Evolutionary conservation across 2,888 invertebrate genomes (phyloP).

Genomic region (Agrochola litura): DNA sequence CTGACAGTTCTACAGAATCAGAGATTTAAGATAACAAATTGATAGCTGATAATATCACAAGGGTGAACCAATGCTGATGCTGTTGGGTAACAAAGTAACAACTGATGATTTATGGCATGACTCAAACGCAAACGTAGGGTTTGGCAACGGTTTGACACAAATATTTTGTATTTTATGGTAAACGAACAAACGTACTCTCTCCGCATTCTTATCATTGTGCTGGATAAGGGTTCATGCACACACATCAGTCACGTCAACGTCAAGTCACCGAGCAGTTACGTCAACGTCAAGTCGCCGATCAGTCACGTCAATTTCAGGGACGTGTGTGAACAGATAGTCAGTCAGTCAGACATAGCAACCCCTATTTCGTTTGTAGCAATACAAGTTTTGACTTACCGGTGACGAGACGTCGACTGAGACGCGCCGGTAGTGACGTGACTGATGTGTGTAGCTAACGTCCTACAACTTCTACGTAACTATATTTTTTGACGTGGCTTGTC

Average conservation of each 20-base stretch:
- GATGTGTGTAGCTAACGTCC: too few relatives aligned
- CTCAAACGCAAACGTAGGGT: neutral
- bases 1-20: slow-evolving; percentile 60
- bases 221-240: neutral
- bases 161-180: slow-evolving; percentile 20
- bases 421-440: too few relatives aligned
- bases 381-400: too few relatives aligned
- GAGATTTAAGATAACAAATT: slow-evolving; percentile 55
- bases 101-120: slow-evolving; percentile 42
- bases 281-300: too few relatives aligned
- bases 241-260: too few relatives aligned
- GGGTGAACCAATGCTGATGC: slow-evolving; percentile 49
- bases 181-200: neutral
- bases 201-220: neutral
- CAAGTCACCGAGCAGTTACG: too few relatives aligned
- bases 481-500: neutral
- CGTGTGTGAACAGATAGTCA: too few relatives aligned
- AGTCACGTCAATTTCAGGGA: too few relatives aligned
- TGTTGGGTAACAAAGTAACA: slow-evolving; percentile 36
- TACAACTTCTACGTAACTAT: too few relatives aligned
- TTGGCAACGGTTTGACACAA: slow-evolving; percentile 18
- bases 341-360: too few relatives aligned
- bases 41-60: slow-evolving; percentile 57
- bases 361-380: too few relatives aligned
- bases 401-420: too few relatives aligned